A percentile compares a stretch with the other conserved stretches of the same genome.
These are phyloP conservation scores for Arothron firmamentum DNA, from an alignment of 2,113 vertebrate species.

Conservation along the genomic window DNA sequence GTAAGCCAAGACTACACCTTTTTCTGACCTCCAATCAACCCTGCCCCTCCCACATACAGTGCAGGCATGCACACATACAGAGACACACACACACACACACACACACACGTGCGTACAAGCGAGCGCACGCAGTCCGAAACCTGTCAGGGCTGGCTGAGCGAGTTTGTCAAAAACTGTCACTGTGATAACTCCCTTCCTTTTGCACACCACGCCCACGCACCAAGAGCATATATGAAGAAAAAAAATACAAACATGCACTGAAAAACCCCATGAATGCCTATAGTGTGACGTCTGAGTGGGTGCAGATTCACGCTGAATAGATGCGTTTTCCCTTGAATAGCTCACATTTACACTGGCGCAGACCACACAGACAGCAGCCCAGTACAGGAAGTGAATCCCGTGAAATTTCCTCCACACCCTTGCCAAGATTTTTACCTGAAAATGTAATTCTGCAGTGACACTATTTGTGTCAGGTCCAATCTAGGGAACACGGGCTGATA, in stretches of 20 bases:
- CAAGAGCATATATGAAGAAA: conserved; percentile 21
- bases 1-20: conserved; percentile 60
- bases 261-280: conserved; percentile 45
- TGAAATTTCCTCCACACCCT: conserved; percentile 54
- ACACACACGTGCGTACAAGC: conserved; percentile 13
- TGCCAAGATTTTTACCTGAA: conserved; percentile 72
- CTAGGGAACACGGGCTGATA: conserved; percentile 70
- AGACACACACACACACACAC: conserved; percentile 13
- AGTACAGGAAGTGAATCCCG: conserved; percentile 52
- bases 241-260: conserved; percentile 12
- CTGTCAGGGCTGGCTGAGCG: conserved; percentile 67
- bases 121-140: conserved; percentile 31
- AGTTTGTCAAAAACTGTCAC: conserved; percentile 71
- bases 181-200: conserved; percentile 32
- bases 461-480: conserved; percentile 78
- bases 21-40: conserved; percentile 63
- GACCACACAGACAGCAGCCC: conserved; percentile 27
- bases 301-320: conserved; percentile 59
- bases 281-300: conserved; percentile 52
- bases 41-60: conserved; percentile 44
- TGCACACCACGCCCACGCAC: conserved; percentile 34
- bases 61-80: conserved; percentile 44
- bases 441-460: conserved; percentile 73
- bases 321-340: conserved; percentile 58
- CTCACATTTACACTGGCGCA: conserved; percentile 49